Percentiles rank a stretch among this genome's conserved stretches.
Evolutionary conservation across 2,797 vertebrate genomes (phyloP).

Genomic region (Bradypus variegatus): DNA sequence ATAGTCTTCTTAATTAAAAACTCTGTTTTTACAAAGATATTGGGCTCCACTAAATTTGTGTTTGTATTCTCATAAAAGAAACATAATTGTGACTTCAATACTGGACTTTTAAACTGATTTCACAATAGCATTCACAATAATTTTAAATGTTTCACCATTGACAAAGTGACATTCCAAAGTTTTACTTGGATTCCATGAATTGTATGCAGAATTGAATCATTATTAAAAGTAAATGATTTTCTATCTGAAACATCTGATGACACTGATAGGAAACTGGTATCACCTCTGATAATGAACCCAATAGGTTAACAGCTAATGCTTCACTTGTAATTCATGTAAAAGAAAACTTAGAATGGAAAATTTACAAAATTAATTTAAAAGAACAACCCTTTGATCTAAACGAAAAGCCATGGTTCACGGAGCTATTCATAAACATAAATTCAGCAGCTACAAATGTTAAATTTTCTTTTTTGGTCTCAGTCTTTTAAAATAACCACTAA

Average conservation of each 20-base stretch:
- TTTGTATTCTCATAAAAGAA: slow-evolving; percentile 17
- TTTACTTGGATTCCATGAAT: slow-evolving; percentile 15
- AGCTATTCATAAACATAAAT: neutral
- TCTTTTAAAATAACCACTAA: slow-evolving; percentile 34
- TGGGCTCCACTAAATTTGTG: neutral
- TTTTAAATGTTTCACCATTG: neutral
- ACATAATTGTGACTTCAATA: neutral
- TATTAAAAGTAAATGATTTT: slow-evolving; percentile 14
- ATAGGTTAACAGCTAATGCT: neutral
- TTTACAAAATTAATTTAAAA: slow-evolving; percentile 23
- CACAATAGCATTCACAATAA: neutral
- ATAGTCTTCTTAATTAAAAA: neutral
- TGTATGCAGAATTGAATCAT: neutral
- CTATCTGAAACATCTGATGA: neutral
- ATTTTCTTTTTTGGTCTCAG: neutral
- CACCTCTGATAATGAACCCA: neutral
- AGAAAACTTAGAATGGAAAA: neutral
- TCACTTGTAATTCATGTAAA: slow-evolving; percentile 12
- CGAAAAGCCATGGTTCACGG: slow-evolving; percentile 40
- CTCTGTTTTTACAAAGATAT: neutral
- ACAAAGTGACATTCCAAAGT: neutral
- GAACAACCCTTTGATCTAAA: slow-evolving; percentile 45
- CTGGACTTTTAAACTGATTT: slow-evolving; percentile 27
- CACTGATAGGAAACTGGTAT: neutral
- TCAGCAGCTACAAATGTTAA: neutral